phyloP scores from a whole-genome alignment of 2,797 vertebrate genomes.

The Gila robusta region DNA sequence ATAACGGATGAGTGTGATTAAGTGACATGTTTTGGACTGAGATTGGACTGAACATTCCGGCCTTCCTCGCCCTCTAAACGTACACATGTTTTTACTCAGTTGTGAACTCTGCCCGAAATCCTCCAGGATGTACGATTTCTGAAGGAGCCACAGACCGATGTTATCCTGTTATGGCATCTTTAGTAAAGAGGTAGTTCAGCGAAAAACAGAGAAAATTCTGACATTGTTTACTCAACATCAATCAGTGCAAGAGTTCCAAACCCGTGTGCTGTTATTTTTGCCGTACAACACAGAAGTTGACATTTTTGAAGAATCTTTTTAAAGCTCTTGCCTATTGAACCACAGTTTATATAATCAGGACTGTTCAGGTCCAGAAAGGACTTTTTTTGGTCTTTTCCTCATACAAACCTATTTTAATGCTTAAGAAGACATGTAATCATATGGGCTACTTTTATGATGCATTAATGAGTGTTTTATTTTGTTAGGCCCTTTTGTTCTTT shows the following conservation, averaged over 20 bases:
- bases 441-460: neutral
- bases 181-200: neutral
- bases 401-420: neutral
- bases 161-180: neutral
- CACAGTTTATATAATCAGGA: neutral
- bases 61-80: neutral
- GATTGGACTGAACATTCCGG: slow-evolving; percentile 2
- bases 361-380: neutral
- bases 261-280: slow-evolving; percentile 32
- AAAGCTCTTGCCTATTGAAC: neutral
- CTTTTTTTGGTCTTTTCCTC: neutral
- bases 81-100: slow-evolving; percentile 23
- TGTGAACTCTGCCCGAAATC: slow-evolving; percentile 4
- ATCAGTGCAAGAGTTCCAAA: neutral
- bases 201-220: neutral
- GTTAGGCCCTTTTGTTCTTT: neutral
- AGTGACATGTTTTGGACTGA: slow-evolving; percentile 19
- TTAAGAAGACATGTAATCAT: neutral
- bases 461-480: neutral
- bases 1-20: neutral
- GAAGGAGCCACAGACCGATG: slow-evolving; percentile 22
- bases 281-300: neutral
- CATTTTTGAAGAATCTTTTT: neutral
- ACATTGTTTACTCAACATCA: neutral
- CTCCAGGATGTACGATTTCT: neutral